Evolutionary conservation across 2,113 vertebrate species (phyloP).

Genomic region (Heterocephalus glaber): DNA sequence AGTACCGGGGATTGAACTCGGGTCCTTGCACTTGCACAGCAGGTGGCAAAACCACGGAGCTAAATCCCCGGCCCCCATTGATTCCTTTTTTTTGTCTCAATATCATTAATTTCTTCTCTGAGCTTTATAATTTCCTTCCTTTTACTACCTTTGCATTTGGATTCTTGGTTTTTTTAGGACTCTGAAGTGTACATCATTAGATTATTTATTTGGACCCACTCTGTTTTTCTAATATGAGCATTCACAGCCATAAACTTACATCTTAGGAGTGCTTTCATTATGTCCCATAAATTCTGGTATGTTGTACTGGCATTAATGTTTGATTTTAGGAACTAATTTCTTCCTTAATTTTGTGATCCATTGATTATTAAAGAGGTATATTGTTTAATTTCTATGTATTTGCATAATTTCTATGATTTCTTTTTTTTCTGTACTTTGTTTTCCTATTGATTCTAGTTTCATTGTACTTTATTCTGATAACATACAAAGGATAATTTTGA

Average conservation of each 20-base stretch:
- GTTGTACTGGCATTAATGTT: not conserved
- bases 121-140: not conserved
- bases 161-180: not conserved
- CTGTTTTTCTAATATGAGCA: not conserved
- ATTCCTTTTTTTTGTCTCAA: not conserved
- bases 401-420: not conserved
- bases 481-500: not conserved
- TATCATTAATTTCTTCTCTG: not conserved
- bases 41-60: no score
- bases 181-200: not conserved
- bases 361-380: not conserved
- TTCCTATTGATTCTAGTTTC: not conserved
- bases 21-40: no score
- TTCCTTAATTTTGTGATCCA: not conserved
- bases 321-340: not conserved
- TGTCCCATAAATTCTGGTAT: not conserved
- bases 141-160: not conserved
- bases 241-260: not conserved
- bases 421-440: not conserved
- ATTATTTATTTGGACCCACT: not conserved
- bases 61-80: no score
- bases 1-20: no score
- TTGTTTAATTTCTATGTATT: not conserved
- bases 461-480: not conserved
- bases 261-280: not conserved